Evolutionary conservation across 2,888 invertebrate genomes (phyloP), one percentile per base, ranked within the genome.

Genomic region (Noctua pronuba): DNA sequence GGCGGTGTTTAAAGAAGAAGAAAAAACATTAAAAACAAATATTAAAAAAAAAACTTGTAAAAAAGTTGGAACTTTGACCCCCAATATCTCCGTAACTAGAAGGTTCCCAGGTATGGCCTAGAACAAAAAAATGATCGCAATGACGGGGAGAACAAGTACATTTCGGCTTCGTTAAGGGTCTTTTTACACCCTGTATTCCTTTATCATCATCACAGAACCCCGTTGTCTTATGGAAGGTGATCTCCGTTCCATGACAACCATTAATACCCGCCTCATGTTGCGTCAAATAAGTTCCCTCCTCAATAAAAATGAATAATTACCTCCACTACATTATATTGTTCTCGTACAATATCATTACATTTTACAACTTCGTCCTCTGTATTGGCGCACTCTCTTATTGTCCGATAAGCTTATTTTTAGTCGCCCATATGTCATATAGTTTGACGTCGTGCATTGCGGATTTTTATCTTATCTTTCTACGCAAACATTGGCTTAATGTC

Each of bases 391-490:
- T 79, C 76, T 81, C 77, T 83, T 79, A 74, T 72, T 79, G 76
- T 73, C 18, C 71, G 88, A 89, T 91, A 88, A 90, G 77, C 85
- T 74, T 91, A 89, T 91, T 87, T 90, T 88, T 87, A 92, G 87
- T 78, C 73, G 62, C 72, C 76, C 67, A 80, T 88, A 83, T 87
- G 73, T 88, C 88, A 83, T 83, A 73, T 73, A 31, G 79, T 75
- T 76, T 82, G 83, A 80, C 84, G 85, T 84, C 86, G 82, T 86
- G 83, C 89, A 83, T 80, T 90, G 92, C 90, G 88, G 87, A 88
- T 88, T 90, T 91, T 92, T 90, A 92, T 92, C 92, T 92, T 92
- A 92, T 92, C 91, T 52, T 81, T 79, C 75, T 84, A 73, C 85
- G 80, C 83, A 83, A 85, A 87, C 86, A 83, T 81, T 81, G 85